phyloP scores from a whole-genome alignment of 2,113 vertebrate genomes.

The Saimiri boliviensis region DNA sequence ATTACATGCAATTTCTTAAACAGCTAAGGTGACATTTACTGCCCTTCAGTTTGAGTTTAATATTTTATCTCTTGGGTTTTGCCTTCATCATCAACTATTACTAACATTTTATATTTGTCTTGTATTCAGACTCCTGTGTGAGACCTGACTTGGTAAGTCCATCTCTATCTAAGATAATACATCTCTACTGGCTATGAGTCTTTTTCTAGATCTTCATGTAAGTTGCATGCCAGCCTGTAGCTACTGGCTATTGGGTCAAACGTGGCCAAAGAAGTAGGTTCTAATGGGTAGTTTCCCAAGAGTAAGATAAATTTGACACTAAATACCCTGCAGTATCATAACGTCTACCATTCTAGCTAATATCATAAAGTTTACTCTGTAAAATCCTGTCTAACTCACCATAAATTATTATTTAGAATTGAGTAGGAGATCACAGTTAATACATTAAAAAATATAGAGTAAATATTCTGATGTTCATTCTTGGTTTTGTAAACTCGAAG shows the following conservation, averaged over 20 bases:
- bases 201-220: neutral
- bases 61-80: slow-evolving; percentile 2
- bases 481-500: neutral
- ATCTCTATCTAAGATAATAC: neutral
- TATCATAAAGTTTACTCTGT: neutral
- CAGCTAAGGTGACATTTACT: neutral
- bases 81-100: neutral
- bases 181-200: neutral
- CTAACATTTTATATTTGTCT: neutral
- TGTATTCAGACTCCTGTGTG: neutral
- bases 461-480: neutral
- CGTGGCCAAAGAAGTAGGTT: neutral
- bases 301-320: neutral
- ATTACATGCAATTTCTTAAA: neutral
- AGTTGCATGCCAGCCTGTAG: neutral
- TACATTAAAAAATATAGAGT: neutral
- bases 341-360: neutral
- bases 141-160: neutral
- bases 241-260: neutral
- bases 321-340: neutral
- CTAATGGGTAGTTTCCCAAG: neutral
- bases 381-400: neutral
- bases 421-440: neutral
- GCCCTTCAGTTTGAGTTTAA: neutral
- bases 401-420: neutral